Conservation (phyloP, 1,140 invertebrate species). For the Drosophila bifasciata region DNA sequence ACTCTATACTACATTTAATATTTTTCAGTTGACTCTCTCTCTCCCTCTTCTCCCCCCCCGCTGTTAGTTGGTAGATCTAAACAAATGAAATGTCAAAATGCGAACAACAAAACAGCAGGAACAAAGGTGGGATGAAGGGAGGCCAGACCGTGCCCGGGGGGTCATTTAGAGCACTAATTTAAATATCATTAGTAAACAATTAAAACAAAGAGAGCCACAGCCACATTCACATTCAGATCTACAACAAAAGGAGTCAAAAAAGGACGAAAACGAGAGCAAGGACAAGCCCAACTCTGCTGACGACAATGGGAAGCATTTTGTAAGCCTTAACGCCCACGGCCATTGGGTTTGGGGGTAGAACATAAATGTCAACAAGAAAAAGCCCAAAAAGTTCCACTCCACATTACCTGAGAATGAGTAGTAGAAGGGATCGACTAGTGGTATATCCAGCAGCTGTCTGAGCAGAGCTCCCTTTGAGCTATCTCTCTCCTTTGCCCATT, state of each 20-base stretch:
- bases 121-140: conserved; percentile 9
- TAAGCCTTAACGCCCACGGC: conserved; percentile 43
- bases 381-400: not conserved
- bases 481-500: no score
- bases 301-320: conserved; percentile 39
- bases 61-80: conserved; percentile 13
- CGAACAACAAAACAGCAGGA: conserved; percentile 35
- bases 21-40: no score
- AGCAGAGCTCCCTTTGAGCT: no score
- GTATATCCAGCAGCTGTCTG: conserved; percentile 1
- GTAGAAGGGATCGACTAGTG: no score
- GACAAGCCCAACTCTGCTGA: not conserved
- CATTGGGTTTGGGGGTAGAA: conserved; percentile 12
- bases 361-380: conserved; percentile 65
- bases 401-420: no score
- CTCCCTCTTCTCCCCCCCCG: not conserved
- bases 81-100: conserved; percentile 42
- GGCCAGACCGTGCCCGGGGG: conserved; percentile 46
- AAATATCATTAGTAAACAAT: conserved; percentile 76
- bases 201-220: conserved; percentile 66
- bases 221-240: conserved; percentile 36
- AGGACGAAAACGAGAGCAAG: conserved; percentile 4
- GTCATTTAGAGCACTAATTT: conserved; percentile 77
- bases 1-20: not conserved
- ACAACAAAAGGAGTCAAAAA: conserved; percentile 19